Evolutionary conservation across 2,888 invertebrate genomes (phyloP).

Genomic region (Pyrrhia umbra): DNA sequence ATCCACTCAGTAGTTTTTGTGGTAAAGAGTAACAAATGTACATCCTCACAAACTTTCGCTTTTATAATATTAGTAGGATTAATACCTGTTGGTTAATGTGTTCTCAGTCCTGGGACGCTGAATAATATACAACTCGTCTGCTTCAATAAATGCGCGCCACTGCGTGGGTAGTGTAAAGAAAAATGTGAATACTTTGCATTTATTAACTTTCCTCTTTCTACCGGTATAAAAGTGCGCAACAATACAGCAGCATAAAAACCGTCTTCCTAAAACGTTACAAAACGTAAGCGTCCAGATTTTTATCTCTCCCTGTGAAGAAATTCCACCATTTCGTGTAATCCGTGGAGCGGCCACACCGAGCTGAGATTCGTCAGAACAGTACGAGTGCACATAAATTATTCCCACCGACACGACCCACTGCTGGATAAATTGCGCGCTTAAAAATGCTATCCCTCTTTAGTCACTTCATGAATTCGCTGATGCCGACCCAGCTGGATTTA

Average conservation of each 20-base stretch:
- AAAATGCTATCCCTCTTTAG: slow-evolving; percentile 78
- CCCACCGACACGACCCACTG: slow-evolving; percentile 64
- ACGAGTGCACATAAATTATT: slow-evolving; percentile 76
- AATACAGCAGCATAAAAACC: slow-evolving; percentile 12
- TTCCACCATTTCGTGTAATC: slow-evolving; percentile 54
- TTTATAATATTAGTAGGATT: too few species aligned
- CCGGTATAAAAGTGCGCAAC: not conserved
- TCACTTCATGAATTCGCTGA: slow-evolving; percentile 78
- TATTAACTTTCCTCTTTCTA: slow-evolving; percentile 15
- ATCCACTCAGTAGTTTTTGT: too few species aligned
- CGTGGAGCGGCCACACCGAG: slow-evolving; percentile 34
- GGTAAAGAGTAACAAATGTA: too few species aligned
- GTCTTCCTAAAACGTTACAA: slow-evolving; percentile 13
- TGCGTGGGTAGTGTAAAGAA: not conserved
- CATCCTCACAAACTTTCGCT: too few species aligned
- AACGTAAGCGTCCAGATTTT: slow-evolving; percentile 33
- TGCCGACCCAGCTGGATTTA: slow-evolving; percentile 66
- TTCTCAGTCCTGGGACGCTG: not conserved
- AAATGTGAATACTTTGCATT: slow-evolving; percentile 15
- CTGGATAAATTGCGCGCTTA: slow-evolving; percentile 77
- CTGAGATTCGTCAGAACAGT: slow-evolving; percentile 69
- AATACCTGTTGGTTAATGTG: slow-evolving; percentile 1
- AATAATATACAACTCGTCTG: slow-evolving; percentile 8
- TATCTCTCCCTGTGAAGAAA: slow-evolving; percentile 39
- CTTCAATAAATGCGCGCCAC: not conserved